Base-by-base conservation (phyloP, 2,113 vertebrate species). In the Microcebus murinus region DNA sequence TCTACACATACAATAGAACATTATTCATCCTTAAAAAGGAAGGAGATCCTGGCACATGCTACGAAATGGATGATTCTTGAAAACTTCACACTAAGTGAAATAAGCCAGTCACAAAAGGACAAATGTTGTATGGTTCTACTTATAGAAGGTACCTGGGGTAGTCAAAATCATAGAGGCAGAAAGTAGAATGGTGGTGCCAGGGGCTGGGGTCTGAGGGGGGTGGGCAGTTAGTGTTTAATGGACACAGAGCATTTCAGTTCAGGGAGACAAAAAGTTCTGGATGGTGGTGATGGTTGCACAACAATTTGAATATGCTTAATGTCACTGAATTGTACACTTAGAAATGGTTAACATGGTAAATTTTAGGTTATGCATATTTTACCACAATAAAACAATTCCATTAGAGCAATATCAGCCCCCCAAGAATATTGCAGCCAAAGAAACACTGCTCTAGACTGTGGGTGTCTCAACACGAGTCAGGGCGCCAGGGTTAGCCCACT, bases 391-490 rank as follows among this genome's bases (percentile, higher is more conserved):
- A 92, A 87, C 85, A 70, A 27, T 39, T 55, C 36, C 93, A 29
- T 57, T 13, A 21, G 27, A 76, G 8, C 23, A 45, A 76, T 67
- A 76, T 65, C 63, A 23, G 91, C 50, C n/a, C 34, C 29, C 59
- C 21, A 67, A 36, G 55, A 84, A 65, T 42, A 52, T 36, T 48
- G 18, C 1, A 14, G 29, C 42, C 39, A 42, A 71, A 85, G 71
- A 57, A 87, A 42, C 15, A 34, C 42, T 10, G 18, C 4, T 61
- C 14, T 68, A 57, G 45, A 8, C 6, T 7, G 4, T 39, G 23
- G 4, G 14, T 12, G 4, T 63, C 25, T 36, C 29, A 36, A 3
- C 1, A 0, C 4, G 23, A 65, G 20, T 25, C 1, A 4, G 45
- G 42, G 18, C 4, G 1, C 29, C 0, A 4, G n/a, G 68, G 45